Evolutionary conservation across 2,797 vertebrate species (phyloP).

Genomic region (Manis pentadactyla): DNA sequence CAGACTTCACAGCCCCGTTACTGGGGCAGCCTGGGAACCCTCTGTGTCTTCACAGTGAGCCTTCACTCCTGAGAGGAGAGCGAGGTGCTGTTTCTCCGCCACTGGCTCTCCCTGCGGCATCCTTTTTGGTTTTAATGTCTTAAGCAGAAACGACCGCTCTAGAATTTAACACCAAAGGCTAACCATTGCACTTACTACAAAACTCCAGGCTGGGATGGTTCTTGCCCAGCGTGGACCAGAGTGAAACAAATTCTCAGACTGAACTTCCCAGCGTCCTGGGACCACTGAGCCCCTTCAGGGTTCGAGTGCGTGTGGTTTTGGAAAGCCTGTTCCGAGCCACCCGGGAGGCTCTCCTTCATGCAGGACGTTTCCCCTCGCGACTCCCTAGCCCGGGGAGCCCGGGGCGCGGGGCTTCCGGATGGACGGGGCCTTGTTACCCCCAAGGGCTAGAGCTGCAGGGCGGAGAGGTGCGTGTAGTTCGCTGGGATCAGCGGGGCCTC

Average conservation of each 20-base stretch:
- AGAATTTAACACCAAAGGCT: neutral
- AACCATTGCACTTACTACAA: neutral
- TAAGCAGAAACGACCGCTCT: neutral
- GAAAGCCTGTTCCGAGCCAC: neutral
- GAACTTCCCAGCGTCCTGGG: neutral
- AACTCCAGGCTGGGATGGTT: neutral
- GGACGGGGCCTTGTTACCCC: neutral
- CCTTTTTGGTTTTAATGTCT: neutral
- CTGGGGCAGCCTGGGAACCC: neutral
- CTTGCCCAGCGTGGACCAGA: neutral
- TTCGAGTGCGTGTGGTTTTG: neutral
- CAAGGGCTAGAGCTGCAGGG: neutral
- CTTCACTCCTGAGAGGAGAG: neutral
- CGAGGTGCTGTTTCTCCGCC: neutral
- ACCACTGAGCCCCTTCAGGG: neutral
- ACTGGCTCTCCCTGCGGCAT: neutral
- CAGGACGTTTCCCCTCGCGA: neutral
- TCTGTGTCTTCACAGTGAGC: accelerated
- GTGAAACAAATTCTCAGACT: neutral
- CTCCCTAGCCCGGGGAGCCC: neutral
- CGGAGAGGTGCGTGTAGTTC: too few species aligned
- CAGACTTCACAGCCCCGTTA: neutral
- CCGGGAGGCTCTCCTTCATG: neutral
- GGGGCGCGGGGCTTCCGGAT: neutral
- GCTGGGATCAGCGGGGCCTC: too few species aligned